Base-by-base conservation (phyloP, 2,797 vertebrate genomes). In the Halcyon chelicuti region DNA sequence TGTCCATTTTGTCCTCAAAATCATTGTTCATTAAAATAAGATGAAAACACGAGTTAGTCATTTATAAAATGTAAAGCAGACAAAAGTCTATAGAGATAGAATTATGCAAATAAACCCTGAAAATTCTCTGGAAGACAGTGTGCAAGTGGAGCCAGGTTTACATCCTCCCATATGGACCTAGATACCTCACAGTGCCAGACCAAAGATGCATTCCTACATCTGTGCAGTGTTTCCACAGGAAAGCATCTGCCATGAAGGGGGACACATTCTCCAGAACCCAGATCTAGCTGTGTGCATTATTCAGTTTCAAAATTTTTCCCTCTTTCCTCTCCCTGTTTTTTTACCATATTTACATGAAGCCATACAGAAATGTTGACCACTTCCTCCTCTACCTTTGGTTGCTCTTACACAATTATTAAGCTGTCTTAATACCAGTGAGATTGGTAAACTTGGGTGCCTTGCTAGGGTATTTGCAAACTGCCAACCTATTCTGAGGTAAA, bases 101-200 rank as follows among this genome's bases (percentile, higher is more conserved):
- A 10, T 15, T 8, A 55, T 22, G 19, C 5, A 80, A 70, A 46
- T 44, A 82, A 90, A 55, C 7, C 7, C 26, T 73, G n/a, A 21
- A 74, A 78, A 42, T 7, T 74, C 15, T 4, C 60, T 46, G 46
- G 39, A 88, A 88, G 47, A 31, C 3, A 29, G 3, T 2, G 7
- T 46, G 37, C 18, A 58, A 26, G 66, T 6, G 5, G 13, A 86
- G 21, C 10, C 49, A 61, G 21, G 29, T 39, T 84, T 74, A 11
- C 4, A 2, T 28, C 35, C n/a, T 19, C 16, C 68, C 3, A 0
- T 6, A 51, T 0, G 10, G 5, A 49, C 37, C 4, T 26, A 33
- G 5, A 6, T 5, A 25, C 1, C 16, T 37, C 55, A 9, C 0
- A 66, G 44, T 4, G 5, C 42, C 39, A 44, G 57, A 28, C 18